phyloP scores from a whole-genome alignment of 2,797 vertebrate genomes.

The Bufotes viridis region DNA sequence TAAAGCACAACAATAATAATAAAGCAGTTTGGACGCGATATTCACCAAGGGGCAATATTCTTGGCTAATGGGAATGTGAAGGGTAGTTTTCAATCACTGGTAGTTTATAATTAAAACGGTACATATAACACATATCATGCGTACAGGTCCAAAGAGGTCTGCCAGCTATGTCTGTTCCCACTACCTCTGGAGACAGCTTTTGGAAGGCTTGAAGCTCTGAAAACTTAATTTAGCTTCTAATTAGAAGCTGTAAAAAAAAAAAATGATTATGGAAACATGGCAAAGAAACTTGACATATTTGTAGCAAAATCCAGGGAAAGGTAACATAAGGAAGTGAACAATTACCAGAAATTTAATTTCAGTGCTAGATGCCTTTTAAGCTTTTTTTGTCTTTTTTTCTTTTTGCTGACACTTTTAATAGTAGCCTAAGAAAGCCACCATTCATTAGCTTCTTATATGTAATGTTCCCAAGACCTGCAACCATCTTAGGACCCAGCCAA shows the following conservation, averaged over 20 bases:
- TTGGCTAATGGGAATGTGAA: conserved; percentile 17
- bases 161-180: conserved; percentile 31
- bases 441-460: conserved; percentile 7
- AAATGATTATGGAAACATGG: conserved; percentile 54
- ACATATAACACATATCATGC: conserved; percentile 34
- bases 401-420: conserved; percentile 32
- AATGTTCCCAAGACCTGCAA: neutral
- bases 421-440: neutral
- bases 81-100: conserved; percentile 40
- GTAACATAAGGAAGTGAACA: conserved; percentile 54
- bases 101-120: conserved; percentile 43
- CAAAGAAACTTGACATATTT: conserved; percentile 25
- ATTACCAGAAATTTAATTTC: conserved; percentile 47
- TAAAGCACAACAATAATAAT: conserved; percentile 38
- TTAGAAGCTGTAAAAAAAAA: conserved; percentile 48
- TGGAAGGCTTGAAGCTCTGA: conserved; percentile 44
- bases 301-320: conserved; percentile 40
- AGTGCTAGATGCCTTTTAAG: conserved; percentile 18
- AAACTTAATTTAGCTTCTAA: conserved; percentile 56
- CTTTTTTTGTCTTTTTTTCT: conserved; percentile 1
- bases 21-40: conserved; percentile 32
- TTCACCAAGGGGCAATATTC: conserved; percentile 40
- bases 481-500: neutral
- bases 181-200: conserved; percentile 28
- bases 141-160: conserved; percentile 33